Evolutionary conservation across 1,140 invertebrate species (phyloP), one percentile per base, ranked within the genome.

Genomic region (Meloidogyne chitwoodi): DNA sequence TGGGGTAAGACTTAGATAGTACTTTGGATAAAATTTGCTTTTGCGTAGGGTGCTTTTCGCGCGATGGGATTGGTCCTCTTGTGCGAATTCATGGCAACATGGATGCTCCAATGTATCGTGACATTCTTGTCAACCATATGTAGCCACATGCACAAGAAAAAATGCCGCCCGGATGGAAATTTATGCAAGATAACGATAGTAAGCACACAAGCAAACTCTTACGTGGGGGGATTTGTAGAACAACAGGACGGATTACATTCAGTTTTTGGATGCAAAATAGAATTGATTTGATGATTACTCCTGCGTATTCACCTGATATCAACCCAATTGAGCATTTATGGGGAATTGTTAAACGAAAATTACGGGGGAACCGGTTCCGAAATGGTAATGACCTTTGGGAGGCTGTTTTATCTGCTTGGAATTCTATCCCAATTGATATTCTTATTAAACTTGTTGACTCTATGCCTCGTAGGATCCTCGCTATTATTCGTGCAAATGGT

Each of bases 51-150:
- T 88, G 76, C 77, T 87, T 88, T 76, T 65, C 80, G 34, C 69
- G 74, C 4, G 27, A 69, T 56, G 83, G 81, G 68, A 77, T 86
- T 76, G 85, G 84, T 29, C 82, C 83, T 62, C 70, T 89, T 14
- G 67, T 79, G 11, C 81, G 83, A 75, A 84, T 88, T 72, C 75
- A 87, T 27, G 82, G 77, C 12, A 88, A 63, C n/a, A 88, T 89
- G 84, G 75, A 88, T 70, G 66, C 31, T 6, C 1, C n/a, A 8
- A 27, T 67, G 16, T 79, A 79, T 61, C 26, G 31, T 14, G 56
- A 61, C 1, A 79, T 79, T 24, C 22, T 79, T 19, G 64, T 67
- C 4, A 61, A 68, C 11, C n/a, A 31, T 14, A 80, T 77, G 72
- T 38, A 4, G 22, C 77, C 77, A 12, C 56, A 26, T 19, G 77